These are phyloP conservation scores for Tor tambroides DNA, from an alignment of 2,113 vertebrate genomes.

Conservation along the genomic window DNA sequence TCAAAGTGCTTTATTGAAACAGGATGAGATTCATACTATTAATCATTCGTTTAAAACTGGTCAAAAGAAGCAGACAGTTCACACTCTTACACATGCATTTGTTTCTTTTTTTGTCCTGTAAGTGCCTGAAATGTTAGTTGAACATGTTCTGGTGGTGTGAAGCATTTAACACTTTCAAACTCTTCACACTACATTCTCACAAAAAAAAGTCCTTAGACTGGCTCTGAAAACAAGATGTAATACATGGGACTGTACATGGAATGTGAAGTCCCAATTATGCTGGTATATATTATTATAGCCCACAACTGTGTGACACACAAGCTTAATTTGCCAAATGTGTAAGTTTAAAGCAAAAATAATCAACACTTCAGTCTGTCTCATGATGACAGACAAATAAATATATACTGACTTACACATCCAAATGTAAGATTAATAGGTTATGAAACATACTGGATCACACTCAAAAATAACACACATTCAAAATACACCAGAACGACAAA, in stretches of 20 bases:
- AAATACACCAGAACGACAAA: slow-evolving; percentile 2
- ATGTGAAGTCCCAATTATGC: neutral
- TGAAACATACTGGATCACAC: neutral
- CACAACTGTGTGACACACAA: neutral
- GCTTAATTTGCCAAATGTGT: neutral
- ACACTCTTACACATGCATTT: neutral
- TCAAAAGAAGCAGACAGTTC: neutral
- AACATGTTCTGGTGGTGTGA: neutral
- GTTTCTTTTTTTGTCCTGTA: neutral
- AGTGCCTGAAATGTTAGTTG: neutral
- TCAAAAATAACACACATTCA: neutral
- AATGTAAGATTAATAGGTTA: neutral
- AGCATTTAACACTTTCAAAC: neutral
- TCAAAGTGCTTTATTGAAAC: slow-evolving; percentile 21
- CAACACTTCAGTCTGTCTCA: neutral
- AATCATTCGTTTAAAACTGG: no score
- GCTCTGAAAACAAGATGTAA: neutral
- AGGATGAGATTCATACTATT: neutral
- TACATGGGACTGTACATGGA: neutral
- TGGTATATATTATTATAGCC: no score
- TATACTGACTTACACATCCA: neutral
- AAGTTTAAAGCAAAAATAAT: neutral
- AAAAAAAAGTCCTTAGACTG: no score
- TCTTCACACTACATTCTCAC: neutral
- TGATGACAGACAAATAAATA: neutral